Evolutionary conservation across 1,140 invertebrate species (phyloP).

Genomic region (Drosophila nigromelanica): DNA sequence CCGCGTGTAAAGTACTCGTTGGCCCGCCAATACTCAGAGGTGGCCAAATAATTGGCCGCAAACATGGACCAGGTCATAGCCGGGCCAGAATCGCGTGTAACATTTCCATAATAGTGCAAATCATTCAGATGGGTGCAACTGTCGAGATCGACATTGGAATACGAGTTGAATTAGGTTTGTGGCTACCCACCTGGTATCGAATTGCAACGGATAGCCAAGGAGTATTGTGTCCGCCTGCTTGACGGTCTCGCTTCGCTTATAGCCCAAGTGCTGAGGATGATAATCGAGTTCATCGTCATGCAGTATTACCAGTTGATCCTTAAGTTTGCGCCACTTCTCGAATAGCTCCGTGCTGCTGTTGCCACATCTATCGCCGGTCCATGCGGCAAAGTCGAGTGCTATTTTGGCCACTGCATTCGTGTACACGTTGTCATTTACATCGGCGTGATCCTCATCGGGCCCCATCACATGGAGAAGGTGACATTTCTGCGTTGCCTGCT

Average conservation of each 20-base stretch:
- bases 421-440: conserved; percentile 85
- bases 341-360: conserved; percentile 24
- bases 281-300: conserved; percentile 84
- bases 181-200: conserved; percentile 77
- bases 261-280: conserved; percentile 85
- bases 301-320: conserved; percentile 84
- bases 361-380: conserved; percentile 51
- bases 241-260: conserved; percentile 83
- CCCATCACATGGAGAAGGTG: conserved; percentile 85
- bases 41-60: conserved; percentile 84
- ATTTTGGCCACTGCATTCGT: conserved; percentile 86
- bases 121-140: conserved; percentile 84
- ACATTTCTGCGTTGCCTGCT: conserved; percentile 76
- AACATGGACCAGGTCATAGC: conserved; percentile 87
- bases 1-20: conserved; percentile 84
- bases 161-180: not conserved
- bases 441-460: conserved; percentile 86
- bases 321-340: conserved; percentile 84
- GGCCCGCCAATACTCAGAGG: conserved; percentile 80
- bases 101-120: conserved; percentile 85
- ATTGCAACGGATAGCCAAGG: conserved; percentile 85
- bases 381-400: conserved; percentile 85
- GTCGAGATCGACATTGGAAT: not conserved
- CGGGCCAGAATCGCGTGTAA: conserved; percentile 85
- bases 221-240: conserved; percentile 86